These are phyloP conservation scores for Chaetorhynchus papuensis DNA, from an alignment of 2,113 vertebrate species.

Conservation along the genomic window DNA sequence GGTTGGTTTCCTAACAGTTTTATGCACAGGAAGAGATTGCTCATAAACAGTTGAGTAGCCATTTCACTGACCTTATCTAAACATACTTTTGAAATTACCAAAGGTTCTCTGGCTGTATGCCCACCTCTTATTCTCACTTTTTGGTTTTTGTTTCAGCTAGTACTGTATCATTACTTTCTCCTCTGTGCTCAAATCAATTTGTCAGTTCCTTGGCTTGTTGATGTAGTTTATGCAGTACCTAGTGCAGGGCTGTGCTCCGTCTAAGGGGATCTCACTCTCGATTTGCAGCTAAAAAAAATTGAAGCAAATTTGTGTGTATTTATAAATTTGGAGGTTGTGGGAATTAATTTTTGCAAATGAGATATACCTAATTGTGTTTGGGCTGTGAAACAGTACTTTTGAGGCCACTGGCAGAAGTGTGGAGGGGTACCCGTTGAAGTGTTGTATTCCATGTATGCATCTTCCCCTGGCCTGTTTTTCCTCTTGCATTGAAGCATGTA, in stretches of 20 bases:
- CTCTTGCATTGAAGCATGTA: neutral
- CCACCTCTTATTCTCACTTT: neutral
- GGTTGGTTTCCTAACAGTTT: neutral
- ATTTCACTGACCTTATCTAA: neutral
- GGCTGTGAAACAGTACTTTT: neutral
- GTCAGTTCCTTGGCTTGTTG: neutral
- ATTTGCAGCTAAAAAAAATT: neutral
- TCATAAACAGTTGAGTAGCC: neutral
- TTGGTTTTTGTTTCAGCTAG: neutral
- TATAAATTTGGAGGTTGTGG: neutral
- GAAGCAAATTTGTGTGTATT: neutral
- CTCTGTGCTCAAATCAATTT: accelerated
- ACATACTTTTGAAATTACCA: neutral
- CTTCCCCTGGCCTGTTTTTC: neutral
- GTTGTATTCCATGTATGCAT: neutral
- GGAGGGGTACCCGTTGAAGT: neutral
- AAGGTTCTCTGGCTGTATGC: neutral
- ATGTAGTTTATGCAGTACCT: neutral
- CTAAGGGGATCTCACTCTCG: neutral
- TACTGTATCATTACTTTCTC: neutral
- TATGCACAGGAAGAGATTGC: neutral
- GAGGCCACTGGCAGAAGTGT: neutral
- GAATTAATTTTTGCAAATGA: neutral
- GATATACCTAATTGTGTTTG: neutral
- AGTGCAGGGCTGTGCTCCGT: neutral